phyloP scores from a whole-genome alignment of 1,140 invertebrate genomes.

The Calycopis cecrops region DNA sequence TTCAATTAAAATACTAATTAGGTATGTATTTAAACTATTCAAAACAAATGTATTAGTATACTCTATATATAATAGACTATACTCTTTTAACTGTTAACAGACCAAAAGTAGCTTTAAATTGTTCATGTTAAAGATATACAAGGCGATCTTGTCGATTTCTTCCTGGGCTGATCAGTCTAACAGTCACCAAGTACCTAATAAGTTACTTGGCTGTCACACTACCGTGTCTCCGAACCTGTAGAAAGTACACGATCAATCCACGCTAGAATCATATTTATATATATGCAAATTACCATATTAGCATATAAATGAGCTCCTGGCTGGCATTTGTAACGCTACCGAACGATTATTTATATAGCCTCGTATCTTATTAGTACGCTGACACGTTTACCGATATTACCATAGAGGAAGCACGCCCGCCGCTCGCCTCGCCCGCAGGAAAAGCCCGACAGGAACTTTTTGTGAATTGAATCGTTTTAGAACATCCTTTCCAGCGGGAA shows the following conservation, averaged over 20 bases:
- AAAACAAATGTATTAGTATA: too few species aligned
- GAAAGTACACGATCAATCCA: neutral
- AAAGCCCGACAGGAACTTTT: slow-evolving; percentile 60
- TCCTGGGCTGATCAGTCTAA: too few species aligned
- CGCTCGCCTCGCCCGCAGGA: slow-evolving; percentile 56
- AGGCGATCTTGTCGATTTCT: too few species aligned
- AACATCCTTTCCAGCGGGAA: slow-evolving; percentile 66
- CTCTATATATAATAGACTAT: too few species aligned
- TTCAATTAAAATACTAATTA: too few species aligned
- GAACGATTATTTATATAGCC: neutral
- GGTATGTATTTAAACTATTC: too few species aligned
- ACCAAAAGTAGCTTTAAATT: too few species aligned
- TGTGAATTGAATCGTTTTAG: slow-evolving; percentile 53
- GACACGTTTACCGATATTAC: slow-evolving; percentile 53
- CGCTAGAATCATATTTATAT: neutral
- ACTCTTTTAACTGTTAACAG: too few species aligned
- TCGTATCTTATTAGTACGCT: slow-evolving; percentile 51
- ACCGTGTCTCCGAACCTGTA: neutral
- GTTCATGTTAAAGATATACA: too few species aligned
- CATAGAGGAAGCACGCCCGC: slow-evolving; percentile 51
- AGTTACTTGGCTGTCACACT: too few species aligned
- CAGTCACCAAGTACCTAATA: too few species aligned
- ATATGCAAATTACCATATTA: neutral
- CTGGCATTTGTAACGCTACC: neutral
- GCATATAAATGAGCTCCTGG: slow-evolving; percentile 5